phyloP scores from a whole-genome alignment of 2,888 invertebrate species.

The Pharmacophagus antenor region DNA sequence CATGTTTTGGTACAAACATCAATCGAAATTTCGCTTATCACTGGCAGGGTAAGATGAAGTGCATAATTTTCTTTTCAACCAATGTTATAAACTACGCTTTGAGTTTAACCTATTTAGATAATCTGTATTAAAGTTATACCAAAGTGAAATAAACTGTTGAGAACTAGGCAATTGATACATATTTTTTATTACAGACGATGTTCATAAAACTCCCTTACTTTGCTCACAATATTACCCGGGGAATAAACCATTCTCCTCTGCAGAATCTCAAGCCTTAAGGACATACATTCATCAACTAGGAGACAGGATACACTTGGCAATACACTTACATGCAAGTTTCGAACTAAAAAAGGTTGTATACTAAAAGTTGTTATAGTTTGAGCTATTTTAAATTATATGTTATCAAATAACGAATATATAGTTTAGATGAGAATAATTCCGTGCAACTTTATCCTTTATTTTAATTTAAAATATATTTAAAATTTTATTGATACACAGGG shows the following conservation, averaged over 20 bases:
- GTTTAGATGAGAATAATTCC: too few species aligned
- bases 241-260: conserved; percentile 59
- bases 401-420: too few species aligned
- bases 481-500: too few species aligned
- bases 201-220: conserved; percentile 55
- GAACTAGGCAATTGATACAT: neutral
- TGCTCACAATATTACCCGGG: conserved; percentile 71
- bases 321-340: conserved; percentile 70
- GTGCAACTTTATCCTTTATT: too few species aligned
- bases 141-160: neutral
- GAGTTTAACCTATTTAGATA: too few species aligned
- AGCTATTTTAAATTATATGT: too few species aligned
- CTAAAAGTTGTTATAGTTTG: too few species aligned
- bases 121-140: too few species aligned
- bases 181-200: conserved; percentile 54
- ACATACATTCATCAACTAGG: conserved; percentile 58
- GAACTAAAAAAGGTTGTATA: conserved; percentile 62
- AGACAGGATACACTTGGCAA: conserved; percentile 54
- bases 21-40: conserved; percentile 75
- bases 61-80: too few species aligned
- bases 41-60: conserved; percentile 67
- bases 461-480: too few species aligned
- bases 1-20: conserved; percentile 67
- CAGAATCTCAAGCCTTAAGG: conserved; percentile 63
- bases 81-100: too few species aligned